Percentiles rank a stretch among this genome's conserved stretches.
phyloP scores from a whole-genome alignment of 2,888 invertebrate genomes.

The Bellardia pandia region DNA sequence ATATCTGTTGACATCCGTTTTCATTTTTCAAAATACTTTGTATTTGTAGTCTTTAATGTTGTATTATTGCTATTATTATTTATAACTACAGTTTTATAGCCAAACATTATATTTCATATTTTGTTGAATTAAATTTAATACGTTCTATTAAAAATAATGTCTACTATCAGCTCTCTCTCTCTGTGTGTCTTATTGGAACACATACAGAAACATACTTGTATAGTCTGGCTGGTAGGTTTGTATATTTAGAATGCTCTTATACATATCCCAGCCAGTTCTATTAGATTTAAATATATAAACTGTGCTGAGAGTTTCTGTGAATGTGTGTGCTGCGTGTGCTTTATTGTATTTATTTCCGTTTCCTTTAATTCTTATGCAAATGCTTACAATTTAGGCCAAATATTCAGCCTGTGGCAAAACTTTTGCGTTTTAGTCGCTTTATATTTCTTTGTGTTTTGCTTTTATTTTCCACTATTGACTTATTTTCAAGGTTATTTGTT shows the following conservation, averaged over 20 bases:
- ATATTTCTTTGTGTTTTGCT: not conserved
- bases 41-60: not conserved
- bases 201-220: not conserved
- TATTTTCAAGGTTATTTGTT: conserved; percentile 71
- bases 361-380: conserved; percentile 63
- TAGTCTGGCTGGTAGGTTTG: too few species aligned
- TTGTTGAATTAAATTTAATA: conserved; percentile 32
- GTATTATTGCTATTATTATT: conserved; percentile 5
- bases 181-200: not conserved
- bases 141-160: conserved; percentile 1
- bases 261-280: too few species aligned
- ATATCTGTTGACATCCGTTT: conserved; percentile 23
- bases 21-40: not conserved
- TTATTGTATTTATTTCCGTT: conserved; percentile 48
- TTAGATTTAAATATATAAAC: not conserved
- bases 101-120: conserved; percentile 43
- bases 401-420: conserved; percentile 17
- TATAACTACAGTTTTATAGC: conserved; percentile 20
- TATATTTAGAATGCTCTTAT: too few species aligned
- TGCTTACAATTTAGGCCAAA: conserved; percentile 53
- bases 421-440: not conserved
- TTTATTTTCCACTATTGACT: conserved; percentile 57
- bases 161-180: not conserved
- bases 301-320: not conserved
- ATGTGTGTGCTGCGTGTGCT: not conserved